Conservation (phyloP, 1,140 invertebrate genomes). For the Drosophila seguyi region DNA sequence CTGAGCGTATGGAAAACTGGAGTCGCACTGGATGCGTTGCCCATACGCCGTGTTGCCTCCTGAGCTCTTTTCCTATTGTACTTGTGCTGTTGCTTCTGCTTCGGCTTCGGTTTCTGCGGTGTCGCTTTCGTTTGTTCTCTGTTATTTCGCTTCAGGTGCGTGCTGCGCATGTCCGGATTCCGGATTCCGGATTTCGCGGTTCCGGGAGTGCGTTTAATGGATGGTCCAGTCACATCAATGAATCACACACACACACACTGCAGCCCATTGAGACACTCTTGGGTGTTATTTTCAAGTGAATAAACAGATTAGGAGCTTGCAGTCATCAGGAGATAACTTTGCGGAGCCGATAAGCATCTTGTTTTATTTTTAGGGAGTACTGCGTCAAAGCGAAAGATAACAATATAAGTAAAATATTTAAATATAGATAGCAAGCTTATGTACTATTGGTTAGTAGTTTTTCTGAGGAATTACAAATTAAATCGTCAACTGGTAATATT, state of each 20-base stretch:
- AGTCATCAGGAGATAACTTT: constrained; percentile 13
- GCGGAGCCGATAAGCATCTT: constrained; percentile 17
- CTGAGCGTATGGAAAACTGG: constrained; percentile 74
- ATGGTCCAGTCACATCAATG: constrained; percentile 38
- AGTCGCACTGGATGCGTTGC: constrained; percentile 76
- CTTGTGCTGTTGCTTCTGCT: constrained; percentile 74
- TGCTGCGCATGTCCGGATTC: constrained; percentile 70
- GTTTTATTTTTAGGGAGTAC: constrained; percentile 19
- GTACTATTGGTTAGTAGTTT: no score
- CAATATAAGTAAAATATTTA: constrained; percentile 1
- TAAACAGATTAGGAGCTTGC: constrained; percentile 21
- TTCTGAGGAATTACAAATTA: no score
- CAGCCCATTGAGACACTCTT: constrained; percentile 2
- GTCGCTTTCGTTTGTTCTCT: constrained; percentile 21
- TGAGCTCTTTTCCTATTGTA: constrained; percentile 36
- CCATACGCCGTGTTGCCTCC: constrained; percentile 75
- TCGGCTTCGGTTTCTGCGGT: constrained; percentile 54
- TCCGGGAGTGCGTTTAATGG: constrained; percentile 34
- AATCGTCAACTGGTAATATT: no score
- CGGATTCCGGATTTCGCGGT: constrained; percentile 39
- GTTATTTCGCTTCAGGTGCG: constrained; percentile 40
- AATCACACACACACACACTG: constrained; percentile 17
- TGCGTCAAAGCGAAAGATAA: constrained; percentile 44
- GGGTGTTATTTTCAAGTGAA: not conserved
- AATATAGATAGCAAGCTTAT: not conserved